A percentile compares a stretch with the other conserved stretches of the same genome.
phyloP scores from a whole-genome alignment of 2,113 vertebrate genomes.

The Rhagologus leucostigma region DNA sequence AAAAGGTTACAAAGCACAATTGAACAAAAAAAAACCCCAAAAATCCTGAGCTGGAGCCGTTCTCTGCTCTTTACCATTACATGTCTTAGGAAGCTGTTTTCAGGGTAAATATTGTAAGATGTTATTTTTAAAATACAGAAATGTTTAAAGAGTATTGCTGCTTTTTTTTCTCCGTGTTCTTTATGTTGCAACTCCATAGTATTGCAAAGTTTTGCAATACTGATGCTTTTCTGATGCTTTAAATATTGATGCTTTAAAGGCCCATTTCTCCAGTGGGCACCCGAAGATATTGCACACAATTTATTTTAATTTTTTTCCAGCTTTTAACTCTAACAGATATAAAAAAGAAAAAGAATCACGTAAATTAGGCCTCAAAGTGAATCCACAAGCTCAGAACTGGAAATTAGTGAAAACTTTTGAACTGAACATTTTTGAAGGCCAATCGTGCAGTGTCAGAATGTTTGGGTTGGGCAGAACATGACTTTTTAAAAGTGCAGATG shows the following conservation, averaged over 20 bases:
- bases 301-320: neutral
- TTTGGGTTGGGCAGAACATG: neutral
- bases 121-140: neutral
- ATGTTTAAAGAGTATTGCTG: neutral
- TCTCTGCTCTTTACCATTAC: neutral
- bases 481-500: neutral
- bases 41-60: neutral
- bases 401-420: neutral
- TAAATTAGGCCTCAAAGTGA: neutral
- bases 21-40: neutral
- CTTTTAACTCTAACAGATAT: neutral
- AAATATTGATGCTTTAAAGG: too few species aligned
- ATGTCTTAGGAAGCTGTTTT: neutral
- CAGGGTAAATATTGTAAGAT: neutral
- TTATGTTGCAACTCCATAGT: neutral
- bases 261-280: neutral
- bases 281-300: neutral
- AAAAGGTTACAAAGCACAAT: neutral
- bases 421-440: neutral
- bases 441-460: accelerated
- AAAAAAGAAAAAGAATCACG: neutral
- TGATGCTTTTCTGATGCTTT: neutral
- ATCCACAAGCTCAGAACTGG: neutral
- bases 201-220: neutral
- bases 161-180: neutral